A percentile compares a stretch with the other conserved stretches of the same genome.
These are phyloP conservation scores for Caenorhabditis uteleia DNA, from an alignment of 2,888 invertebrate species.

Conservation along the genomic window DNA sequence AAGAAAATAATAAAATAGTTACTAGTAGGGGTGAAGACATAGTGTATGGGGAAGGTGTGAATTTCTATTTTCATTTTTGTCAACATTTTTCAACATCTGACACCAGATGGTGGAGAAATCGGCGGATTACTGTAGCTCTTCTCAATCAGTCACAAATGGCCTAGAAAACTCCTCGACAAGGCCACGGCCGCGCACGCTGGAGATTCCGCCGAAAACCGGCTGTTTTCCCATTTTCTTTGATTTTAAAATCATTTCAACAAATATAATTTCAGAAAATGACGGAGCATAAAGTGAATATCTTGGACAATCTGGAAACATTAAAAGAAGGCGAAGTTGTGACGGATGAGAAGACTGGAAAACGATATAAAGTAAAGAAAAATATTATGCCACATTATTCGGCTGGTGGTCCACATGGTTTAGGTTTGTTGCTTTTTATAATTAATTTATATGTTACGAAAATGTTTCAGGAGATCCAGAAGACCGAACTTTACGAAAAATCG, in stretches of 20 bases:
- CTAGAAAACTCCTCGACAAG: no score
- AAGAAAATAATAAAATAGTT: no score
- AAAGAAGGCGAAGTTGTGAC: conserved; percentile 65
- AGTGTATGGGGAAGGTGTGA: no score
- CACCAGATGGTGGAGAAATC: conserved; percentile 23
- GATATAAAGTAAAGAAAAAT: conserved; percentile 62
- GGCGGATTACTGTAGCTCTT: neutral
- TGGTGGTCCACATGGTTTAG: conserved; percentile 61
- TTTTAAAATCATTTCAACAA: neutral
- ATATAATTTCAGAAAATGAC: conserved; percentile 12
- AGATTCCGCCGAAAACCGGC: neutral
- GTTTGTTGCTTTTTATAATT: conserved; percentile 30
- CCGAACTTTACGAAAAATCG: conserved; percentile 83
- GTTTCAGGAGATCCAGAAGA: conserved; percentile 80
- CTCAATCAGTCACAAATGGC: no score
- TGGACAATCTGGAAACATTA: conserved; percentile 49
- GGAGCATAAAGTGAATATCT: conserved; percentile 32
- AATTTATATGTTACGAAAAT: neutral
- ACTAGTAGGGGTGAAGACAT: no score
- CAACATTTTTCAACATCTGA: no score
- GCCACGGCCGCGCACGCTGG: neutral
- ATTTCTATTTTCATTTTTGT: no score
- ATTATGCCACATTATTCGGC: conserved; percentile 60
- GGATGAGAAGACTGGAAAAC: conserved; percentile 62
- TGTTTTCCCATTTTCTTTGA: conserved; percentile 3